Evolutionary conservation across 2,113 vertebrate genomes (phyloP), one percentile per base, ranked within the genome.

Genomic region (Aythya baeri): DNA sequence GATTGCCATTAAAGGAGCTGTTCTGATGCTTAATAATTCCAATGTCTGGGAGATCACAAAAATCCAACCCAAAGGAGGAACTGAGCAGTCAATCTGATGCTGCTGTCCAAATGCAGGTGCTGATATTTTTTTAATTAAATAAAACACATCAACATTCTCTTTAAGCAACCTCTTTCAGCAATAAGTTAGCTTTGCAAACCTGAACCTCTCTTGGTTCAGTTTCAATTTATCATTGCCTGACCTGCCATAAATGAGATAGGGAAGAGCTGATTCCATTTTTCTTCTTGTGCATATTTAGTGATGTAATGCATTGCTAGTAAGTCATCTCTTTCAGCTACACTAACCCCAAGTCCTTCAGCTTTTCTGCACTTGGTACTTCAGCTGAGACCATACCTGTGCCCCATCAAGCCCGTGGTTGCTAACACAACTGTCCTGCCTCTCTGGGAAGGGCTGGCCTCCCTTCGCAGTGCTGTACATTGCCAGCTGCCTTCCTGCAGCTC

Each of bases 391-490:
- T 5, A 1, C 15, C 1, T 1, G 13, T 12, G 41, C 17, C 32
- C 54, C 41, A 2, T 7, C 10, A 17, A 46, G 41, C 26, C 4
- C 36, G 27, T 3, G 26, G 5, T 44, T 50, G 41, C 0, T 18
- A 4, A 3, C 0, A 1, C 0, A 1, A 4, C n/a, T 26, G 31
- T 23, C 2, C n/a, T 41, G 9, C 46, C 5, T 6, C 52, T 32
- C 73, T 17, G 63, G 73, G 41, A 32, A 49, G 41, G 13, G 1
- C 15, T 32, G 34, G 14, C 43, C 23, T 22, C 13, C 59, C 44
- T 31, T 25, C 58, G 17, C 44, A 41, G 11, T 58, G 17, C 84
- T 14, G 16, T 0, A 0, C 2, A 1, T 13, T 22, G 16, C 31
- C 34, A 29, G 31, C 6, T 0, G 4, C 12, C 8, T 3, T 3